Percentiles rank a stretch among this genome's conserved stretches.
Evolutionary conservation across 2,888 invertebrate genomes (phyloP).

Genomic region (Parnassius mnemosyne): DNA sequence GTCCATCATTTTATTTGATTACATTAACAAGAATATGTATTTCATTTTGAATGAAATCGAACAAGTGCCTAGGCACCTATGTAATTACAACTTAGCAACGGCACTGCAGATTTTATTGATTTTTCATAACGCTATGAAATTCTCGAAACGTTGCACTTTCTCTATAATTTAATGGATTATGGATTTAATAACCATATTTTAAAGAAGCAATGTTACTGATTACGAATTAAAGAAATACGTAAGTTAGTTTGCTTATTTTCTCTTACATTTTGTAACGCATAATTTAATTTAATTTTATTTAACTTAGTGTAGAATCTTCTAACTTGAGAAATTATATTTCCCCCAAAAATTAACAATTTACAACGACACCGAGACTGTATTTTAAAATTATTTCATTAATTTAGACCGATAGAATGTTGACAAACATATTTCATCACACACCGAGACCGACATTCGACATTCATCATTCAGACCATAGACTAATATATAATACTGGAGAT

Average conservation of each 20-base stretch:
- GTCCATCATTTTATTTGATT: slow-evolving; percentile 52
- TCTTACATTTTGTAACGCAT: background rate
- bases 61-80: slow-evolving; percentile 19
- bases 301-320: background rate
- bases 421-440: slow-evolving; percentile 57
- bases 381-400: slow-evolving; percentile 8
- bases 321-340: background rate
- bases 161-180: no score
- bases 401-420: slow-evolving; percentile 68
- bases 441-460: slow-evolving; percentile 22
- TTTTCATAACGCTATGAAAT: slow-evolving; percentile 34
- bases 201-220: slow-evolving; percentile 6
- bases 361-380: background rate
- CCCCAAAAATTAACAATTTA: background rate
- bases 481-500: no score
- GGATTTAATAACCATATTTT: background rate
- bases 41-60: slow-evolving; percentile 32
- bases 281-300: background rate
- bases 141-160: no score
- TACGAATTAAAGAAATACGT: background rate
- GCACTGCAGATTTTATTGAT: slow-evolving; percentile 55
- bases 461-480: no score
- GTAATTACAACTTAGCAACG: slow-evolving; percentile 50
- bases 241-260: background rate
- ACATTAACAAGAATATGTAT: slow-evolving; percentile 25